Evolutionary conservation across 2,888 invertebrate genomes (phyloP), one percentile per base, ranked within the genome.

Genomic region (Selenia dentaria): DNA sequence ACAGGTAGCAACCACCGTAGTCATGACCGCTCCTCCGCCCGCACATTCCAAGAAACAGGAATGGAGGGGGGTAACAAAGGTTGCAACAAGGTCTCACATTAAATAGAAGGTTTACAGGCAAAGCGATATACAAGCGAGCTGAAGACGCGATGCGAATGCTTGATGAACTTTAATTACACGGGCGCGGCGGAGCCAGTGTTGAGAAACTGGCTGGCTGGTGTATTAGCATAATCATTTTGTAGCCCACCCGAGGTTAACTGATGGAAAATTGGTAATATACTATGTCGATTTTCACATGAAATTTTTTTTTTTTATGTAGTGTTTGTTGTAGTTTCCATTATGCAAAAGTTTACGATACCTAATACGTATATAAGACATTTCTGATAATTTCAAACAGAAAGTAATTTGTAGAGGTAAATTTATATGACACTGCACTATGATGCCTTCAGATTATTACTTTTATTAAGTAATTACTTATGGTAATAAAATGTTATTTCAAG

Each of bases 91-190:
- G 63, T 47, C 62, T 60, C 59, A 64, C 64, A 63, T 61, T 63
- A 59, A 65, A 52, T 52, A 63, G 65, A 56, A 62, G 57, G 66
- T 67, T 62, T 64, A 51, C 64, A 64, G 61, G 55, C 56, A 59
- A 48, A 68, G 66, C 70, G 72, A 74, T 77, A 69, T 72, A 75
- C 66, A 64, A 69, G 70, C 58, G 56, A 59, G 68, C 57, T 54
- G 68, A 65, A 74, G 76, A 78, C 77, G 67, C 67, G 77, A 60
- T 66, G 59, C 64, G 77, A 79, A 74, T 79, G 65, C 63, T 59
- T 74, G 78, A 82, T 79, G 73, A 78, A 78, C 70, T 79, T 79
- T 81, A 81, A 81, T 81, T 80, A 79, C 79, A 65, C 56, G 62
- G 59, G 57, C 27, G 49, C 43, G 51, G 58, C 64, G 68, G 65